phyloP scores from a whole-genome alignment of 2,888 invertebrate species.

The Epicampocera succincta region DNA sequence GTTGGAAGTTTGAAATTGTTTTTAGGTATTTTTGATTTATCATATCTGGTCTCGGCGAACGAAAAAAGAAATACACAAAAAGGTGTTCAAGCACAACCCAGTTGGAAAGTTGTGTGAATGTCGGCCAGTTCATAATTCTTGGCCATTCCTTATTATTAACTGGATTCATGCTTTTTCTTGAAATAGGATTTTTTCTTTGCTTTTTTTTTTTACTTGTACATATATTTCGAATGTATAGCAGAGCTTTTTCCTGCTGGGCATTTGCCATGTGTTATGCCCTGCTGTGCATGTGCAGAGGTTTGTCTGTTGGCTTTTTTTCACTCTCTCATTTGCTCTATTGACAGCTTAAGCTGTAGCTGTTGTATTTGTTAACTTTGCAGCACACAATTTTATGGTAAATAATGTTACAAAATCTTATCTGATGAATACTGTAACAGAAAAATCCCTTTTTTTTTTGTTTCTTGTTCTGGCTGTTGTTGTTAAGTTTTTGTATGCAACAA shows the following conservation, averaged over 20 bases:
- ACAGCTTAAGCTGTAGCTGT: conserved; percentile 64
- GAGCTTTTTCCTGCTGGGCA: conserved; percentile 13
- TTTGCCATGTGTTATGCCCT: conserved; percentile 44
- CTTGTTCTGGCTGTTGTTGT: neutral
- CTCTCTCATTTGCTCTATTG: conserved; percentile 40
- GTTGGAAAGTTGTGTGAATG: neutral
- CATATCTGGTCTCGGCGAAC: conserved; percentile 64
- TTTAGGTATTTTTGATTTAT: conserved; percentile 71
- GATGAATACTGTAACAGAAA: conserved; percentile 55
- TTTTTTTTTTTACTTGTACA: too few species aligned
- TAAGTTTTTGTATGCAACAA: neutral
- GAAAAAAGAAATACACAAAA: neutral
- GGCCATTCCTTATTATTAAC: too few species aligned
- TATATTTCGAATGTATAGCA: neutral
- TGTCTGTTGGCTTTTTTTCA: neutral
- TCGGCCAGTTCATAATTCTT: too few species aligned
- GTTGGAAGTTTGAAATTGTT: conserved; percentile 59
- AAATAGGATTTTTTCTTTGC: too few species aligned
- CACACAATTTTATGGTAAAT: conserved; percentile 60
- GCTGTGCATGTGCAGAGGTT: conserved; percentile 44
- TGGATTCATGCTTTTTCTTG: too few species aligned
- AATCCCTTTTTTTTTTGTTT: too few species aligned
- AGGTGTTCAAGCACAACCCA: neutral
- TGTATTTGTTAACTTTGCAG: conserved; percentile 40
- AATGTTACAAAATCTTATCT: conserved; percentile 64